These are phyloP conservation scores for Coboldia fuscipes DNA, from an alignment of 1,140 invertebrate genomes.

Conservation along the genomic window DNA sequence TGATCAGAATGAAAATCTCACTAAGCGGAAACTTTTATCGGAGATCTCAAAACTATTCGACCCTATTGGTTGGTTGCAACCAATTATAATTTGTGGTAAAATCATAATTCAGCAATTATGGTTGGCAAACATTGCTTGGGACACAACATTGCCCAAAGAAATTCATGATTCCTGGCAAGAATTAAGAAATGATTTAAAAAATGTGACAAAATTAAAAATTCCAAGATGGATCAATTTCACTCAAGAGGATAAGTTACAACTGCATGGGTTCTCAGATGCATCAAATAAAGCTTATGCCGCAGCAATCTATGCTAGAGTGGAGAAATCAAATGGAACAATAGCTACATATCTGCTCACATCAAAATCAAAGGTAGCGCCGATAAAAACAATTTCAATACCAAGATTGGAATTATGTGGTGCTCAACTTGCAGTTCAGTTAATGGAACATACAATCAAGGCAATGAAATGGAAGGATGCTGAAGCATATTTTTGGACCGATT, in stretches of 20 bases:
- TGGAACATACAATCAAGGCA: constrained; percentile 6
- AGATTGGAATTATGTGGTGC: constrained; percentile 15
- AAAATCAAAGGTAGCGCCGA: constrained; percentile 18
- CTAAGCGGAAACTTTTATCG: constrained; percentile 11
- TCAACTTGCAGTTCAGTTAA: constrained; percentile 8
- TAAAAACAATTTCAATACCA: constrained; percentile 14
- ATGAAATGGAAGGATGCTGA: too few relatives aligned
- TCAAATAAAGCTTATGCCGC: constrained; percentile 11
- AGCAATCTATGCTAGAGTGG: constrained; percentile 9
- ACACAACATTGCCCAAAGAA: constrained; percentile 7
- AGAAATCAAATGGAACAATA: constrained; percentile 4
- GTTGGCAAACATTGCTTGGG: constrained; percentile 13
- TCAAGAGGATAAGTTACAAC: constrained; percentile 4
- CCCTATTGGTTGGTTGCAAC: constrained; percentile 17
- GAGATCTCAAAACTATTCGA: constrained; percentile 14
- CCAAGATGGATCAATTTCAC: background rate
- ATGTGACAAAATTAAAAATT: constrained; percentile 6
- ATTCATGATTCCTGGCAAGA: constrained; percentile 6
- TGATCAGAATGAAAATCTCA: too few relatives aligned
- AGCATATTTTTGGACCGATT: constrained; percentile 21
- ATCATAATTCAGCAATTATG: constrained; percentile 19
- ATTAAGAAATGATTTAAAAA: constrained; percentile 5
- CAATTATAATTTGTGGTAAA: constrained; percentile 13
- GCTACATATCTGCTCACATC: constrained; percentile 10
- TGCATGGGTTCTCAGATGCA: constrained; percentile 16